phyloP scores from a whole-genome alignment of 1,140 invertebrate species.

The Heliconius hewitsoni region DNA sequence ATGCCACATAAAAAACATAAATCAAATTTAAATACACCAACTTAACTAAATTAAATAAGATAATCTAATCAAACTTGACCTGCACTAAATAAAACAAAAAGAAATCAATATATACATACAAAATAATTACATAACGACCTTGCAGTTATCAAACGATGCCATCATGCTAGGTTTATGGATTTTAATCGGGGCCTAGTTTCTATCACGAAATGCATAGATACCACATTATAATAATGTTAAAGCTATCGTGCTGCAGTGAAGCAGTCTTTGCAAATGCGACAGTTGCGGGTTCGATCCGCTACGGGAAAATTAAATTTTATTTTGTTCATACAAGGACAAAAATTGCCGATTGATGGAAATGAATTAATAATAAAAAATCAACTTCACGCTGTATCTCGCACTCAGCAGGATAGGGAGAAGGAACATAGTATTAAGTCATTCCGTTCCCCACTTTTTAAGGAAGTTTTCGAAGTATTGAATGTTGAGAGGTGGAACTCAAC shows the following conservation, averaged over 20 bases:
- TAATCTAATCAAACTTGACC: neutral
- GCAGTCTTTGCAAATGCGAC: too few relatives aligned
- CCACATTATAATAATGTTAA: neutral
- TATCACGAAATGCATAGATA: neutral
- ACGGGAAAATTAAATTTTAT: too few relatives aligned
- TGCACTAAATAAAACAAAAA: neutral
- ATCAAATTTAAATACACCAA: neutral
- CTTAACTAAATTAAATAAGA: neutral
- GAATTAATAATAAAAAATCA: neutral
- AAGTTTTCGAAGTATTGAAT: too few relatives aligned
- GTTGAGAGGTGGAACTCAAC: too few relatives aligned
- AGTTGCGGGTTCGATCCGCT: too few relatives aligned
- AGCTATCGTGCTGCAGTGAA: neutral
- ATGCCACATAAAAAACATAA: too few relatives aligned
- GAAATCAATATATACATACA: constrained; percentile 1
- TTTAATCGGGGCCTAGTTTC: neutral
- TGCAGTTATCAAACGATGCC: constrained; percentile 3
- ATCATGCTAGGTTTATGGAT: neutral
- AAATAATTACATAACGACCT: constrained; percentile 3
- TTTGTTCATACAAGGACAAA: too few relatives aligned
- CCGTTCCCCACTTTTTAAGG: too few relatives aligned
- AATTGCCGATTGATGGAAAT: too few relatives aligned
- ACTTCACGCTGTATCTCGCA: too few relatives aligned
- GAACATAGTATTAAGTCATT: too few relatives aligned
- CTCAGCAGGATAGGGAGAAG: too few relatives aligned